A percentile compares a stretch with the other conserved stretches of the same genome.
phyloP scores from a whole-genome alignment of 2,797 vertebrate genomes.

The Natrix natrix region DNA sequence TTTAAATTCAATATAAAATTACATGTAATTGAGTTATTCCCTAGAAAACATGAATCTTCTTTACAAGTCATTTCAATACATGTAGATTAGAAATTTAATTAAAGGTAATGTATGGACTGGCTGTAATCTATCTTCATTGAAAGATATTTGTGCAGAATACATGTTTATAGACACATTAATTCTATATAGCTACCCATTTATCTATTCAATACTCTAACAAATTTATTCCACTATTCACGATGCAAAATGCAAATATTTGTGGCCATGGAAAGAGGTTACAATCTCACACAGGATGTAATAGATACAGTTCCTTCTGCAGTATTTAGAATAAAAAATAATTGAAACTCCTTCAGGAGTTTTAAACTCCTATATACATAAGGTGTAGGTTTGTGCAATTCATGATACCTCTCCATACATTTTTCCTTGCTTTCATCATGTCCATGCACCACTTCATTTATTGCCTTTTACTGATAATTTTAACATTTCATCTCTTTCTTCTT shows the following conservation, averaged over 20 bases:
- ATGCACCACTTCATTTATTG: background rate
- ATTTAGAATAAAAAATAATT: constrained; percentile 3
- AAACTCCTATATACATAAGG: background rate
- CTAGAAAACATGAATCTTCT: background rate
- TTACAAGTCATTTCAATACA: background rate
- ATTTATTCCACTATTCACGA: constrained; percentile 7
- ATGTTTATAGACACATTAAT: background rate
- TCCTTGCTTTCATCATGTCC: background rate
- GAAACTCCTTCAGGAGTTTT: constrained; percentile 9
- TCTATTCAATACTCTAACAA: background rate
- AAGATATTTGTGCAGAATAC: background rate
- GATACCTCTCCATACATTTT: background rate
- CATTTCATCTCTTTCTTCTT: background rate
- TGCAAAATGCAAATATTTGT: constrained; percentile 13
- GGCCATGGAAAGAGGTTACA: background rate
- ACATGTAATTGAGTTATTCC: background rate
- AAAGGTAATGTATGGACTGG: background rate
- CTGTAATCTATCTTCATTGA: background rate
- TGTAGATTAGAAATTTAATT: background rate
- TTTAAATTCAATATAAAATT: background rate
- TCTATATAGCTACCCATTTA: background rate
- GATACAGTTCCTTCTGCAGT: background rate
- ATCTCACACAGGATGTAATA: background rate
- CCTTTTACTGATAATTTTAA: background rate
- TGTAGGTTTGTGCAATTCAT: background rate